Base-by-base conservation (phyloP, 2,113 vertebrate species). In the Euleptes europaea region DNA sequence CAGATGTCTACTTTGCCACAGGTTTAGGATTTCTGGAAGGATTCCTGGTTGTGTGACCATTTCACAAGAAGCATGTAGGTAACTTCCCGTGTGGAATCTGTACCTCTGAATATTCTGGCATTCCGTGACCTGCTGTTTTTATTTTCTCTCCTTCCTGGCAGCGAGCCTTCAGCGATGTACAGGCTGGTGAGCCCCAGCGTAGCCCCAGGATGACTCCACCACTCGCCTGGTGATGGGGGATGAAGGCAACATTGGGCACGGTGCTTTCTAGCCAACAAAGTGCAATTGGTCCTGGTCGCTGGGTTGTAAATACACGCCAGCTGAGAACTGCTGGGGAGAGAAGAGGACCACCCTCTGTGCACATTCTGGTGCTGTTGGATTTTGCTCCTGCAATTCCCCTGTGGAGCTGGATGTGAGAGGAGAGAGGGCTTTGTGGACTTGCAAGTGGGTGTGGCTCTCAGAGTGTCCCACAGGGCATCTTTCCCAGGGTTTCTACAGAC, bases 141-240 rank as follows among this genome's bases (percentile, higher is more conserved):
- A 3, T 26, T 78, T 47, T 87, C 38, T 91, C 90, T 80, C 66
- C 89, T 75, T 90, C 75, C 88, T 83, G 47, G 44, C 97, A 99
- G 99, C 94, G 98, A 91, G 98, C 98, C 0, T 97, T 99, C 85
- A 95, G 91, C 1, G 99, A 99, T 0, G 97, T 97, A 84, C 98
- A 98, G 94, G 94, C 94, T 1, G 94, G 97, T 0, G 98, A 99
- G 78, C 97, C 97, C 91, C 96, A 97, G 33, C 96, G 97, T 87
- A 98, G 97, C 88, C 98, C 98, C 5, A 94, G 97, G 85, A 95
- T 98, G 94, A 95, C 97, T 26, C 98, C 98, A 0, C 98, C 98
- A 17, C 96, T 98, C 31, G 97, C 97, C 93, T 99, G 98, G 99
- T 99, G 97, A 98, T 0, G 0, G 7, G 14, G 35, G 40, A 60